A percentile compares a stretch with the other conserved stretches of the same genome.
phyloP scores from a whole-genome alignment of 2,113 vertebrate species.

The Amazona guildingii region DNA sequence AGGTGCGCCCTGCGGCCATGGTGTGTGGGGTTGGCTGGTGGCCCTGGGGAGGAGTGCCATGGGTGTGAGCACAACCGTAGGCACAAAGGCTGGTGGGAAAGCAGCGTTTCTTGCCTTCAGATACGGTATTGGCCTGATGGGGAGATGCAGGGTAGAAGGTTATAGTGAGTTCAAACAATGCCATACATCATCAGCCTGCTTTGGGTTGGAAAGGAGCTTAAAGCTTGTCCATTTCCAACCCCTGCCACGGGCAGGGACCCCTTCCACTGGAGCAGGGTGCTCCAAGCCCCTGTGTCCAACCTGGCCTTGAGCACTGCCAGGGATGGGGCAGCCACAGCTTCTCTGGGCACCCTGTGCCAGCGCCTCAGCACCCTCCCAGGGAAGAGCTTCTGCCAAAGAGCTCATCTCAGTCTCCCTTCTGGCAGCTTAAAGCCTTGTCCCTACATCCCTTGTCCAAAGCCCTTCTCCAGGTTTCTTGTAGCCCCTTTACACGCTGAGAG shows the following conservation, averaged over 20 bases:
- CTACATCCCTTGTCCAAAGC: too few relatives aligned
- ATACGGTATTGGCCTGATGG: not conserved
- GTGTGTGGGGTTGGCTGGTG: accelerated
- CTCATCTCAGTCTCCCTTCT: too few relatives aligned
- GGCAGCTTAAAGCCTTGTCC: too few relatives aligned
- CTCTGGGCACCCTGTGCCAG: too few relatives aligned
- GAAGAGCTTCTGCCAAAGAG: too few relatives aligned
- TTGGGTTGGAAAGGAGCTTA: not conserved
- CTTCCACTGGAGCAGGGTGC: not conserved
- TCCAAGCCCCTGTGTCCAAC: not conserved
- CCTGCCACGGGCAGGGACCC: not conserved
- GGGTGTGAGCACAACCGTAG: not conserved
- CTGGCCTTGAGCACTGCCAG: too few relatives aligned
- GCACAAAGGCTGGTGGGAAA: not conserved
- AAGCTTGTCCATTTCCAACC: not conserved
- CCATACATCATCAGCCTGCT: not conserved
- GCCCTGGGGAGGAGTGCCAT: not conserved
- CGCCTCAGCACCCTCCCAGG: too few relatives aligned
- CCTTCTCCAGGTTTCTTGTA: too few relatives aligned
- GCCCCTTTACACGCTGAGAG: not conserved
- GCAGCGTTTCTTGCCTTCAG: not conserved
- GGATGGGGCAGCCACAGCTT: too few relatives aligned
- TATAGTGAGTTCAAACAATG: not conserved
- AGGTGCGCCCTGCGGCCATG: not conserved
- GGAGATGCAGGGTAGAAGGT: not conserved